Evolutionary conservation across 1,140 invertebrate species (phyloP).

Genomic region (Ptiloglossa arizonensis): DNA sequence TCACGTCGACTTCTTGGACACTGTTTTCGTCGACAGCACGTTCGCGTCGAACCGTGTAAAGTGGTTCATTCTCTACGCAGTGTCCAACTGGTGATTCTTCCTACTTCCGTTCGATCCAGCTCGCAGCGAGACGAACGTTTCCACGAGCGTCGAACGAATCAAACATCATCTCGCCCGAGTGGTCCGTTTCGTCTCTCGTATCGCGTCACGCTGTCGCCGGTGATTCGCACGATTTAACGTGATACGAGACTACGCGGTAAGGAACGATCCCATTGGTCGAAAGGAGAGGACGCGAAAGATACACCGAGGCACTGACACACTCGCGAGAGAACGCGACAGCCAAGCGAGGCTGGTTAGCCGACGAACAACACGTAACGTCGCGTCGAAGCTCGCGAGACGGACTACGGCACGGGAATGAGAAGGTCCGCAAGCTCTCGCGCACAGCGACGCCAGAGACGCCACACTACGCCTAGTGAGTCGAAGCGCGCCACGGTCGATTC

Average conservation of each 20-base stretch:
- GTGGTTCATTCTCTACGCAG: not conserved
- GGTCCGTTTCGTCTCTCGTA: not conserved
- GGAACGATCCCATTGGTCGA: not conserved
- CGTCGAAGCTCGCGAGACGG: constrained; percentile 73
- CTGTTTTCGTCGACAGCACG: not conserved
- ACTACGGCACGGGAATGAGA: constrained; percentile 75
- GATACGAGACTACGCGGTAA: not conserved
- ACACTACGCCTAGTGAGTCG: constrained; percentile 40
- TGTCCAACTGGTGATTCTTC: constrained; percentile 8
- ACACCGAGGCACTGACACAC: constrained; percentile 16
- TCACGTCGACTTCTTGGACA: not conserved
- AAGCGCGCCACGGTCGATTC: constrained; percentile 73
- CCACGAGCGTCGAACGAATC: not conserved
- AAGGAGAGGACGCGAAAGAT: not conserved
- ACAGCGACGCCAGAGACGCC: constrained; percentile 68
- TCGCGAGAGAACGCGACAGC: constrained; percentile 3
- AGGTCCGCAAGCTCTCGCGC: constrained; percentile 66
- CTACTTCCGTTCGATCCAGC: not conserved
- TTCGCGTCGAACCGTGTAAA: not conserved
- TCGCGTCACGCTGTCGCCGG: not conserved
- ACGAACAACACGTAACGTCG: constrained; percentile 58
- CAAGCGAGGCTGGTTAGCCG: constrained; percentile 4
- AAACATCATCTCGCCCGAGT: constrained; percentile 23
- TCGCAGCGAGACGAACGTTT: not conserved
- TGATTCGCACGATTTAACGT: not conserved